Evolutionary conservation across 2,888 invertebrate species (phyloP).

Genomic region (Drosophila neonasuta): DNA sequence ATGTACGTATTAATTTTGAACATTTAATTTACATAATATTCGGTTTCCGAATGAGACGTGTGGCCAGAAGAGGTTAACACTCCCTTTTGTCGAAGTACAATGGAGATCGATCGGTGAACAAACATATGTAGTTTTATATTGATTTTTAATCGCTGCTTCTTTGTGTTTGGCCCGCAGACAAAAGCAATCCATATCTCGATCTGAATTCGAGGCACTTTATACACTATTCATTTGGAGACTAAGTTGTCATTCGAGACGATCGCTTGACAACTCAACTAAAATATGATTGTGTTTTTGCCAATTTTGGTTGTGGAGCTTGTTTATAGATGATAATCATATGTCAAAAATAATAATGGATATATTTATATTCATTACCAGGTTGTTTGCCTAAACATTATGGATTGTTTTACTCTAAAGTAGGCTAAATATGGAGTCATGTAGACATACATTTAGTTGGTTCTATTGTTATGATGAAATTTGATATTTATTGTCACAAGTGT

Average conservation of each 20-base stretch:
- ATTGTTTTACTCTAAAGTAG: slow-evolving; percentile 24
- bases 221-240: slow-evolving; percentile 28
- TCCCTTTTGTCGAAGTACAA: slow-evolving; percentile 40
- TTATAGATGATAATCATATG: slow-evolving; percentile 30
- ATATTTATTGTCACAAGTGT: slow-evolving; percentile 22
- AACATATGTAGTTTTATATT: slow-evolving; percentile 59
- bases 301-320: slow-evolving; percentile 23
- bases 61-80: slow-evolving; percentile 24
- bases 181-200: slow-evolving; percentile 31
- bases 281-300: slow-evolving; percentile 33
- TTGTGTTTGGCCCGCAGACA: slow-evolving; percentile 44
- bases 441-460: not conserved
- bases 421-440: not conserved
- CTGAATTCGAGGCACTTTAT: slow-evolving; percentile 18
- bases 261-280: slow-evolving; percentile 46
- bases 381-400: slow-evolving; percentile 3
- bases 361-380: slow-evolving; percentile 19
- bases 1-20: slow-evolving; percentile 45
- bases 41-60: slow-evolving; percentile 19
- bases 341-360: slow-evolving; percentile 14
- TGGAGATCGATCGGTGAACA: slow-evolving; percentile 28
- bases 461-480: slow-evolving; percentile 30
- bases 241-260: slow-evolving; percentile 24
- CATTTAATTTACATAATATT: slow-evolving; percentile 48
- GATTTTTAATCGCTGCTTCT: slow-evolving; percentile 70